A percentile compares a stretch with the other conserved stretches of the same genome.
These are phyloP conservation scores for Poeciliopsis prolifica DNA, from an alignment of 2,113 vertebrate genomes.

Conservation along the genomic window DNA sequence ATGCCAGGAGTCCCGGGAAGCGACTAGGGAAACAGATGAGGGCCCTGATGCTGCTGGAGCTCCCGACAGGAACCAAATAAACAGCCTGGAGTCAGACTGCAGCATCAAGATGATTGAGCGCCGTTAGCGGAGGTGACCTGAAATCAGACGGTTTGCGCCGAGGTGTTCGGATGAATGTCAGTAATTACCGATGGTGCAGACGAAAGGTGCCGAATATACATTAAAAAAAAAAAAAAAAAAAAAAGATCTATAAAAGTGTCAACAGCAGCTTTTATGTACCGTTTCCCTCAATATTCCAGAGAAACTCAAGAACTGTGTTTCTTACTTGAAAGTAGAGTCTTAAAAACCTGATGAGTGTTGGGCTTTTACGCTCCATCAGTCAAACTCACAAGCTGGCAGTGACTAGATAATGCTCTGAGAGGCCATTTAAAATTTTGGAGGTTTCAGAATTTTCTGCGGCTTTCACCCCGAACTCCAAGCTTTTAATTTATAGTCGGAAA, in stretches of 20 bases:
- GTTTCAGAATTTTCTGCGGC: neutral
- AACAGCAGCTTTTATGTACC: too few species aligned
- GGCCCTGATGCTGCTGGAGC: neutral
- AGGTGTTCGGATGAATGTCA: neutral
- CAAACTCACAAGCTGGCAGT: too few species aligned
- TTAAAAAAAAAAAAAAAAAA: neutral
- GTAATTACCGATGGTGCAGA: neutral
- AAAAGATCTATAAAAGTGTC: too few species aligned
- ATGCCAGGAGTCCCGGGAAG: slow-evolving; percentile 3
- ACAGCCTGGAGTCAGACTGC: neutral
- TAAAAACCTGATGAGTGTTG: too few species aligned
- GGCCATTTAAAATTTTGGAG: too few species aligned
- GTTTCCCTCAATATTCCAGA: too few species aligned
- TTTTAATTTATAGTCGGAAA: neutral
- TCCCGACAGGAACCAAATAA: slow-evolving; percentile 7
- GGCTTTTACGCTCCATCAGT: too few species aligned
- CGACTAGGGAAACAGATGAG: slow-evolving; percentile 20
- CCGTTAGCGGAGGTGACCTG: neutral
- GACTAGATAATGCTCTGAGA: too few species aligned
- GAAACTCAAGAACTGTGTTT: too few species aligned
- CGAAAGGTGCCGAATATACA: neutral
- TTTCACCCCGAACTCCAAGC: neutral
- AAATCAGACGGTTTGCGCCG: neutral
- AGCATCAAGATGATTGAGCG: neutral
- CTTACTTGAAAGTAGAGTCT: too few species aligned